phyloP scores from a whole-genome alignment of 1,140 invertebrate species.

The Drosophila quadrilineata region DNA sequence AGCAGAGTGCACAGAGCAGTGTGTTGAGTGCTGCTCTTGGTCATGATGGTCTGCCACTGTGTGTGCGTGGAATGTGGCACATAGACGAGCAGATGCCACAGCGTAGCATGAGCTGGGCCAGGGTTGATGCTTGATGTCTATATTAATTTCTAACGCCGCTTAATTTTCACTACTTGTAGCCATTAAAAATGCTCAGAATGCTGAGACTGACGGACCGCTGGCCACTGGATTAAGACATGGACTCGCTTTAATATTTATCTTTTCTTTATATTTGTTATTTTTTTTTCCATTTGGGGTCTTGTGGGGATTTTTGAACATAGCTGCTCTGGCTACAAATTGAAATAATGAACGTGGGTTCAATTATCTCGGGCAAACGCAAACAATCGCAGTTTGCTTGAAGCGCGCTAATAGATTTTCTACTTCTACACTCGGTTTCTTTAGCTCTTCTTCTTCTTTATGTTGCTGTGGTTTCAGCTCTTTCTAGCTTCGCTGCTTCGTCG shows the following conservation, averaged over 20 bases:
- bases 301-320: slow-evolving; percentile 8
- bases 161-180: slow-evolving; percentile 58
- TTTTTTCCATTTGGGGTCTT: slow-evolving; percentile 6
- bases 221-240: slow-evolving; percentile 31
- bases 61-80: slow-evolving; percentile 27
- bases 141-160: slow-evolving; percentile 76
- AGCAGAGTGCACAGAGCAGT: slow-evolving; percentile 27
- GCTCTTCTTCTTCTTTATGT: too few species aligned
- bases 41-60: slow-evolving; percentile 17
- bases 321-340: slow-evolving; percentile 65
- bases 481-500: slow-evolving; percentile 22
- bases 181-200: slow-evolving; percentile 59
- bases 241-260: slow-evolving; percentile 30
- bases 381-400: slow-evolving; percentile 64
- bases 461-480: slow-evolving; percentile 40
- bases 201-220: too few species aligned
- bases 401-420: slow-evolving; percentile 78
- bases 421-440: too few species aligned
- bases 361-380: slow-evolving; percentile 73
- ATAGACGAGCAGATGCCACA: slow-evolving; percentile 18
- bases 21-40: slow-evolving; percentile 33
- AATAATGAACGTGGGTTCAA: slow-evolving; percentile 79
- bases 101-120: too few species aligned
- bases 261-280: slow-evolving; percentile 1
- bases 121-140: slow-evolving; percentile 47